These are phyloP conservation scores for Gopherus flavomarginatus DNA, from an alignment of 2,113 vertebrate species.

Conservation along the genomic window DNA sequence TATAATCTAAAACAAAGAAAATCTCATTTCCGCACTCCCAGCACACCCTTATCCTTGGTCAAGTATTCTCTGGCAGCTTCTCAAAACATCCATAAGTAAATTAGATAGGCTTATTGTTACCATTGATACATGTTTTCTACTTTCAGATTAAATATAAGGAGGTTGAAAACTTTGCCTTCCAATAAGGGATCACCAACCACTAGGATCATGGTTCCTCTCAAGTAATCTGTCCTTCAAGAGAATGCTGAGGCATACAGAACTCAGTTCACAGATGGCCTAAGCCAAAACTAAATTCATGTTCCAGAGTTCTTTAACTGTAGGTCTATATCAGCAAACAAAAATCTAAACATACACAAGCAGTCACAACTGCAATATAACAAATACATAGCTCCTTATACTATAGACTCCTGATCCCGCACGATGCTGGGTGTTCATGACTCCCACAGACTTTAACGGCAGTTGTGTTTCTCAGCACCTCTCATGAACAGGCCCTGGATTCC, in stretches of 20 bases:
- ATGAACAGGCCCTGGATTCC: not conserved
- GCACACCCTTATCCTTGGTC: constrained; percentile 24
- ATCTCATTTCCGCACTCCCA: not conserved
- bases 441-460: not conserved
- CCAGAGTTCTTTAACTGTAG: not conserved
- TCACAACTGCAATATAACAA: not conserved
- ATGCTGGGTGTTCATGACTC: not conserved
- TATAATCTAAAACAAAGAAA: constrained; percentile 38
- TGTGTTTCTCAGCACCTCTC: not conserved
- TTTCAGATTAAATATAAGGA: not conserved
- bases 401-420: accelerated
- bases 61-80: not conserved
- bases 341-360: not conserved
- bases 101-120: not conserved
- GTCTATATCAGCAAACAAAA: accelerated
- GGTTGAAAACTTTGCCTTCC: not conserved
- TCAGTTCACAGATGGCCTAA: not conserved
- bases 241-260: not conserved
- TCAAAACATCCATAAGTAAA: constrained; percentile 4
- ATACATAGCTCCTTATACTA: not conserved
- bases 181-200: not conserved
- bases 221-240: not conserved
- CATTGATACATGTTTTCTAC: not conserved
- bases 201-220: not conserved
- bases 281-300: not conserved